Evolutionary conservation across 30 jellyfish, hydroid and myxozoan genomes (phyloP), one percentile per base, ranked within the genome.

Genomic region (Rhopilema esculentum): DNA sequence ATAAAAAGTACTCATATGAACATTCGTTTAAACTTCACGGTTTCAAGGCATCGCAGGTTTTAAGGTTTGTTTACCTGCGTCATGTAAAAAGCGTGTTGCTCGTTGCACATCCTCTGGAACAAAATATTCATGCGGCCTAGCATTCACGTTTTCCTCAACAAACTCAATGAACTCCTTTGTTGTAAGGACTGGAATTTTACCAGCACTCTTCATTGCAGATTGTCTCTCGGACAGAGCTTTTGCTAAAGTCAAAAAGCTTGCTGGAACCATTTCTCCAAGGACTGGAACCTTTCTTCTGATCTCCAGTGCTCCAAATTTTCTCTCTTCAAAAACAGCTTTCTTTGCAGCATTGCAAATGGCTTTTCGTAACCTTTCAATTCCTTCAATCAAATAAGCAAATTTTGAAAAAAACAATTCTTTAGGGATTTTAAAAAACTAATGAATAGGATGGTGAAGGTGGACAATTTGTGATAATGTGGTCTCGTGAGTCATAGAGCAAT

Each of bases 261-360:
- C 79, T 24, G 99, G 99, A 24, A 94, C 78, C 87, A 19, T 63
- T 57, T 90, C 97, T n/a, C 99, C 99, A 97, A 94, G 89, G 4
- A 94, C 79, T 40, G 50, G 63, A 85, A 27, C 97, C 96, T 52
- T 68, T 79, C 15, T 25, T 63, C 33, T 64, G 66, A 48, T 88
- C 91, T 29, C 72, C 80, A 24, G 29, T 75, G 28, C 91, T 90
- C 97, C 86, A 80, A 40, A 6, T 2, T 40, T 12, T 6, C 57
- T 40, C 12, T 40, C 9, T 6, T 40, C 57, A 12, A 25, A 26
- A 27, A 66, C 74, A 91, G 80, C 83, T 29, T 31, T 52, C 62
- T 68, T 88, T 21, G 99, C 99, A 0, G 80, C 97, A 19, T 66
- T 19, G 83, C 80, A 89, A n/a, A 94, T 89, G 75, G 76, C 61